These are phyloP conservation scores for Pseudotriccus pelzelni DNA, from an alignment of 2,797 vertebrate genomes.

Conservation along the genomic window DNA sequence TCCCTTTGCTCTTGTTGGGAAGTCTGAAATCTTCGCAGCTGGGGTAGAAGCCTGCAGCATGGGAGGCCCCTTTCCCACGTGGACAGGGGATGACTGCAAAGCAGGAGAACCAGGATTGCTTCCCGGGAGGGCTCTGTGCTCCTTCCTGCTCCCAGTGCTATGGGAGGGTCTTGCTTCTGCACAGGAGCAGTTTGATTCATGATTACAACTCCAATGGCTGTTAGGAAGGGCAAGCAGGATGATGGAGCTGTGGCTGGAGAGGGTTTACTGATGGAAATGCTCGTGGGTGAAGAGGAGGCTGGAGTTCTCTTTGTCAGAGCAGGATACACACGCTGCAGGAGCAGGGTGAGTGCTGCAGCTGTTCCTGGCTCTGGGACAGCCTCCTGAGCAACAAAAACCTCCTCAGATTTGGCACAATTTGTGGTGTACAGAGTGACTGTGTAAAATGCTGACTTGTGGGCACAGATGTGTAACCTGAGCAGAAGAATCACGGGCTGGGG, in stretches of 20 bases:
- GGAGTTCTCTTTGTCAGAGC: neutral
- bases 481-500: fast-evolving
- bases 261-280: neutral
- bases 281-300: neutral
- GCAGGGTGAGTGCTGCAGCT: fast-evolving
- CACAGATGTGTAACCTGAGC: neutral
- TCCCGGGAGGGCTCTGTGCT: fast-evolving
- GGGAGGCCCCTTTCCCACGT: neutral
- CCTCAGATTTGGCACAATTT: neutral
- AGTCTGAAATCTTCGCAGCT: neutral
- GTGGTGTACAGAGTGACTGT: neutral
- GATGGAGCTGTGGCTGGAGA: neutral
- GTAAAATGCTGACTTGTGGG: neutral
- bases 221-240: neutral
- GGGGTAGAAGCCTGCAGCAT: neutral
- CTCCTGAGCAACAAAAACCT: neutral
- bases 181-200: fast-evolving
- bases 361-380: neutral
- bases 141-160: fast-evolving
- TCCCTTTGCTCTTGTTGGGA: neutral
- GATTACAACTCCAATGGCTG: neutral
- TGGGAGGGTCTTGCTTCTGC: neutral
- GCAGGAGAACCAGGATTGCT: neutral
- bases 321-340: fast-evolving
- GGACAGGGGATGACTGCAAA: neutral